Conservation (phyloP, 2,888 invertebrate genomes). For the Metellina segmentata region DNA sequence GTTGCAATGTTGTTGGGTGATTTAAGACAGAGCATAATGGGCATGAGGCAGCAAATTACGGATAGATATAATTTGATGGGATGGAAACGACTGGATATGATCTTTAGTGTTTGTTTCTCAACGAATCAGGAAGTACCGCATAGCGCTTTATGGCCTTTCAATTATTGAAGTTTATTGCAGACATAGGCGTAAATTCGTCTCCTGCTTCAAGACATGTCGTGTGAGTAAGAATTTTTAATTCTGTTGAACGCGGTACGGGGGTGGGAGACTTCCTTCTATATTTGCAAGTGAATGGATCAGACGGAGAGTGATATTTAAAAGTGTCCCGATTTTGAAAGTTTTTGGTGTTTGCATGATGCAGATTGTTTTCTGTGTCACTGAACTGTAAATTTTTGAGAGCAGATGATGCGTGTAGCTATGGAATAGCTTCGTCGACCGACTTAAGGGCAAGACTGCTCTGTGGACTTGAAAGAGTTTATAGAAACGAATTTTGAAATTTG, state of each 20-base stretch:
- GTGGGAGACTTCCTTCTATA: no score
- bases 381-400: neutral
- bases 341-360: no score
- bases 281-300: no score
- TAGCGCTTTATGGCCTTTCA: neutral
- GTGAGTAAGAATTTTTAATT: no score
- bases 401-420: neutral
- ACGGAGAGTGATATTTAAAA: no score
- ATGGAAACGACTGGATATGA: neutral
- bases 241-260: no score
- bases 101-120: constrained; percentile 2
- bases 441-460: neutral
- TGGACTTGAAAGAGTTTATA: no score
- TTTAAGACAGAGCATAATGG: neutral
- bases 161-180: constrained; percentile 11
- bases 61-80: neutral
- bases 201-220: no score
- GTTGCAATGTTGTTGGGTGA: constrained; percentile 33
- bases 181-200: neutral
- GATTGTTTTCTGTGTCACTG: no score
- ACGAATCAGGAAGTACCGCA: constrained; percentile 8
- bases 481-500: no score
- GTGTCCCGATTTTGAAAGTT: no score
- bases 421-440: neutral
- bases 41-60: neutral